Base-by-base conservation (phyloP, 2,888 invertebrate genomes). In the Chymomyza procnemis region DNA sequence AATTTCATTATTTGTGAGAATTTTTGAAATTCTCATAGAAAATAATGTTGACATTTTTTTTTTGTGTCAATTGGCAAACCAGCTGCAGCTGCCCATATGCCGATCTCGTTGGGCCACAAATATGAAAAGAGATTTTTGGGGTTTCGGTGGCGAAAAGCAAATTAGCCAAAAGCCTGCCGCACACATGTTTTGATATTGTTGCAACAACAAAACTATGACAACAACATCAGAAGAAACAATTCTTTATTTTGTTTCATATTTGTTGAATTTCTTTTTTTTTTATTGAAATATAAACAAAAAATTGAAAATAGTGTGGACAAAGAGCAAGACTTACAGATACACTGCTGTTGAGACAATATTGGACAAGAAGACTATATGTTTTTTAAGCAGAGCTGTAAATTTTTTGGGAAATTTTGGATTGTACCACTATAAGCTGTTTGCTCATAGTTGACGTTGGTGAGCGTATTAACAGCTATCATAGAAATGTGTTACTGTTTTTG, bases 161-260 rank as follows among this genome's bases (percentile, higher is more conserved):
- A 56, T 73, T 69, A 73, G 61, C 61, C 71, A 66, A 65, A 60
- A 61, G 61, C 61, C 66, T 65, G 26, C 26, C 26, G 26, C 67
- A 74, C 61, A 65, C 14, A 61, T 54, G 55, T 26, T 56, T 46
- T 14, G 16, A 22, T 8, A 41, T 21, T 8, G 8, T 4, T 46
- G 19, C 9, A n/a, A 55, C 21, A 46, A 46, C 19, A 62, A 61
- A 22, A 21, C 16, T 26, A 48, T 21, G 16, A 26, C 16, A 22
- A 47, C 47, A 52, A 61, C 54, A 41, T 14, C 30, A 22, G 12
- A 16, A 16, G 30, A 12, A 57, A 12, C 26, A 26, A 12, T 21
- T 16, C 57, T 14, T 12, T 26, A 57, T 30, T 21, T 30, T 26
- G 30, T 57, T 30, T 26, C 30, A 5, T 26, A 21, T 55, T 55